Base-by-base conservation (phyloP, 92 coral and sea anemone species). In the Zoanthus sociatus region DNA sequence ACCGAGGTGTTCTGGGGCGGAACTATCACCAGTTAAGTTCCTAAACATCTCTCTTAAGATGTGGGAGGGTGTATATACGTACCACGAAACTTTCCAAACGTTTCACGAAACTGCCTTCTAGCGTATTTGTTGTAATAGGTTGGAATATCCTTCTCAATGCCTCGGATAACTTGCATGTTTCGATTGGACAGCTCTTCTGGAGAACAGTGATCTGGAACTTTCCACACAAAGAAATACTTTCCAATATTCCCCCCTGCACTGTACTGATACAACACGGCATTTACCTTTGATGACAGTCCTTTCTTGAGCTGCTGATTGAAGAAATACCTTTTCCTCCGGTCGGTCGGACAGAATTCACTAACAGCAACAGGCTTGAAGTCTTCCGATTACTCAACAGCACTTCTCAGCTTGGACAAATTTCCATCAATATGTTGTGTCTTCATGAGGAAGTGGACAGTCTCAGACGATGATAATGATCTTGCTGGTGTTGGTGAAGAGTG, bases 1-100 rank as follows among this genome's bases (percentile, higher is more conserved):
- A 0, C 1, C 54, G 6, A 79, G 77, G 33, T 46, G 15, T 63
- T 21, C n/a, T 79, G 87, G 61, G 0, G 51, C 55, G 7, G 91
- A 88, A 46, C 6, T 33, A 55, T 88, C 87, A 0, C 91, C 77
- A 30, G 91, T 88, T 9, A 74, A n/a, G 15, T 26, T 73, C 26
- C 56, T 47, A 7, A 75, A 75, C 0, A 75, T 75, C 0, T 75
- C 15, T n/a, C 78, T 1, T 37, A 75, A 14, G 5, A 75, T 16
- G 6, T 75, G 78, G 58, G 78, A 6, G 8, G 58, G 7, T 0
- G 78, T 15, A 18, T 33, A 26, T 26, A 26, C 26, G 26, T 56
- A 9, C 60, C 46, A 1, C 45, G 14, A 8, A 21, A 37, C 78
- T 47, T 45, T 46, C 58, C 60, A 46, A 5, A 73, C 5, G 78